These are phyloP conservation scores for Brachyistius frenatus DNA, from an alignment of 2,113 vertebrate genomes.

Conservation along the genomic window DNA sequence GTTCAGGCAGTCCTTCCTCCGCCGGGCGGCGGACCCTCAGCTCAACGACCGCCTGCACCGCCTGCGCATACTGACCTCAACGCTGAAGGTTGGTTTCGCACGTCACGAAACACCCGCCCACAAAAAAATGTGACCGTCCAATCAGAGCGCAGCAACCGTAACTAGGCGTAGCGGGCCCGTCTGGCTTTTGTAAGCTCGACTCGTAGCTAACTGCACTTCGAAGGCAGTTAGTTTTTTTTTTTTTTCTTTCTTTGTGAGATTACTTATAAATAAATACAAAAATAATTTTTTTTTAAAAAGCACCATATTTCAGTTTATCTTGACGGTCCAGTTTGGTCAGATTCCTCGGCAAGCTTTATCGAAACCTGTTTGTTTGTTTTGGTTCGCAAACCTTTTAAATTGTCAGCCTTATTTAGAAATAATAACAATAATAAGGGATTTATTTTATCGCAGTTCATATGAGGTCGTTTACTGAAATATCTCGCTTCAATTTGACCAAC, in stretches of 20 bases:
- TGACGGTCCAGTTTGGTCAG: background rate
- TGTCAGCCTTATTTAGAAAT: background rate
- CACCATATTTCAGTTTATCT: background rate
- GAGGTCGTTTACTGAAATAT: background rate
- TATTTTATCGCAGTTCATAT: no score
- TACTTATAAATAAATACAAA: background rate
- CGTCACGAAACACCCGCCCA: background rate
- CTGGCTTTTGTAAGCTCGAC: no score
- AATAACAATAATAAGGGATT: no score
- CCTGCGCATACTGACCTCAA: constrained; percentile 97
- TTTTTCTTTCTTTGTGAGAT: background rate
- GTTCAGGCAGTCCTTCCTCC: constrained; percentile 94
- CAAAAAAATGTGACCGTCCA: background rate
- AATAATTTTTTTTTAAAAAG: background rate
- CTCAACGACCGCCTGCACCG: constrained; percentile 97
- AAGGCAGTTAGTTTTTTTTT: constrained; percentile 4
- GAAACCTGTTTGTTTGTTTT: no score
- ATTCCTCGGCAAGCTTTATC: background rate
- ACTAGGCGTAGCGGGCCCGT: background rate
- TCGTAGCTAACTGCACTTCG: no score
- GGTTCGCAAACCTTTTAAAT: constrained; percentile 1
- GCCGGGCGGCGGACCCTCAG: constrained; percentile 93
- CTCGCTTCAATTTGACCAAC: background rate
- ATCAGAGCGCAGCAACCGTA: background rate
- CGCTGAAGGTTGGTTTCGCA: constrained; percentile 91